Conservation (phyloP, 2,888 invertebrate species). For the Conistra vaccinii region DNA sequence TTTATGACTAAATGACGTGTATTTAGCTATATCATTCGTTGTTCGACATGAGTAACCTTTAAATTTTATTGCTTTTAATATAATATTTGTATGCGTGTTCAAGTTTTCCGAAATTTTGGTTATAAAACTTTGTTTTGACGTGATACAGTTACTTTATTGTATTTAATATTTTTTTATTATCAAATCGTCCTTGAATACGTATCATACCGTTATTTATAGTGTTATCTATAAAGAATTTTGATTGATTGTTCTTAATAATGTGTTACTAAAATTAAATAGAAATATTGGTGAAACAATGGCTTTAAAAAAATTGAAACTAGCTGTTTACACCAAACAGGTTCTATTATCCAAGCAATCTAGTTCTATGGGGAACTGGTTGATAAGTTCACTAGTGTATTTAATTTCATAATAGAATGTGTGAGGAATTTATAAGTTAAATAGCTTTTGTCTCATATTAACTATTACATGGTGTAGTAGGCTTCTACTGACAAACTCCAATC, state of each 20-base stretch:
- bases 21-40: slow-evolving; percentile 66
- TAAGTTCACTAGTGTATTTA: background rate
- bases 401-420: no score
- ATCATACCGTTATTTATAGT: slow-evolving; percentile 10
- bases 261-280: background rate
- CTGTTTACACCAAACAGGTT: background rate
- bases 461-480: background rate
- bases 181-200: slow-evolving; percentile 38
- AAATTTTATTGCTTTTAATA: slow-evolving; percentile 10
- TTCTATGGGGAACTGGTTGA: background rate
- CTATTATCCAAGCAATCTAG: background rate
- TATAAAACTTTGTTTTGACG: slow-evolving; percentile 32
- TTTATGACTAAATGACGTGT: slow-evolving; percentile 85
- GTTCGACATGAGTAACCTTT: slow-evolving; percentile 45
- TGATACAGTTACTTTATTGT: background rate
- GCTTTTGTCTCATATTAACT: background rate
- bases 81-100: background rate
- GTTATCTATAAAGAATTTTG: background rate
- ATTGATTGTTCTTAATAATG: background rate
- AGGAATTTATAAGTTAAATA: no score
- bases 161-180: slow-evolving; percentile 4
- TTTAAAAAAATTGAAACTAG: background rate
- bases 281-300: background rate
- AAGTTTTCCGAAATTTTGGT: slow-evolving; percentile 3
- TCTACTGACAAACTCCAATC: background rate